Percentiles rank a stretch among this genome's conserved stretches.
Evolutionary conservation across 2,113 vertebrate species (phyloP).

Genomic region (Gymnobelideus leadbeateri): DNA sequence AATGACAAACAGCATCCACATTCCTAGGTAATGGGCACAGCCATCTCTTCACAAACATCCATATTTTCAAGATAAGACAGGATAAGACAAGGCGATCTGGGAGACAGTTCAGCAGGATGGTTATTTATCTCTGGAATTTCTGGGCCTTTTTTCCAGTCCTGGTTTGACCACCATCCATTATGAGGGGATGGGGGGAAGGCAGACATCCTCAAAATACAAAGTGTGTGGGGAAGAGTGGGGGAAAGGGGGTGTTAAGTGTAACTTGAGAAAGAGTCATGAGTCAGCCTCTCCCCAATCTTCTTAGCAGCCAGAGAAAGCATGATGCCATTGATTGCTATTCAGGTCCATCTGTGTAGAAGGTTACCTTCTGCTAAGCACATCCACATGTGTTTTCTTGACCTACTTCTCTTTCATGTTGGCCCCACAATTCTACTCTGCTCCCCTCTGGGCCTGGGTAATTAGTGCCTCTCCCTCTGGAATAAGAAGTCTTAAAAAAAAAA

Average conservation of each 20-base stretch:
- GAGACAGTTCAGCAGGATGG: constrained; percentile 29
- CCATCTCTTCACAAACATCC: constrained; percentile 68
- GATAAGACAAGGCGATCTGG: constrained; percentile 24
- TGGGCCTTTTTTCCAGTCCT: background rate
- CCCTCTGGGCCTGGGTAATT: constrained; percentile 38
- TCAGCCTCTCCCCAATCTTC: background rate
- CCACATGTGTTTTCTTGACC: constrained; percentile 10
- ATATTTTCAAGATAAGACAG: constrained; percentile 66
- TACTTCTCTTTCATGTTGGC: constrained; percentile 50
- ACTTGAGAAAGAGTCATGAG: background rate
- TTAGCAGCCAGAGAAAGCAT: background rate
- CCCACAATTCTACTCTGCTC: background rate
- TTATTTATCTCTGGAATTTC: constrained; percentile 51
- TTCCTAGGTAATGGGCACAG: constrained; percentile 59
- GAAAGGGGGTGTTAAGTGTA: background rate
- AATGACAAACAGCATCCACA: constrained; percentile 73
- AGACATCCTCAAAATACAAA: constrained; percentile 10
- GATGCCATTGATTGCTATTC: fast-evolving
- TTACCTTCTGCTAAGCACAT: background rate
- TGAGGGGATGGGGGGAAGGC: background rate
- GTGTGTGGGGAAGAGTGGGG: fast-evolving
- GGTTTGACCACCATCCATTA: background rate
- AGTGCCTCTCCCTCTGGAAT: constrained; percentile 37
- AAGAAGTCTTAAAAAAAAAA: constrained; percentile 13
- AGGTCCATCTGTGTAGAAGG: background rate